Percentiles rank a stretch among this genome's conserved stretches.
phyloP scores from a whole-genome alignment of 2,888 invertebrate species.

The Alloplasta piceator region DNA sequence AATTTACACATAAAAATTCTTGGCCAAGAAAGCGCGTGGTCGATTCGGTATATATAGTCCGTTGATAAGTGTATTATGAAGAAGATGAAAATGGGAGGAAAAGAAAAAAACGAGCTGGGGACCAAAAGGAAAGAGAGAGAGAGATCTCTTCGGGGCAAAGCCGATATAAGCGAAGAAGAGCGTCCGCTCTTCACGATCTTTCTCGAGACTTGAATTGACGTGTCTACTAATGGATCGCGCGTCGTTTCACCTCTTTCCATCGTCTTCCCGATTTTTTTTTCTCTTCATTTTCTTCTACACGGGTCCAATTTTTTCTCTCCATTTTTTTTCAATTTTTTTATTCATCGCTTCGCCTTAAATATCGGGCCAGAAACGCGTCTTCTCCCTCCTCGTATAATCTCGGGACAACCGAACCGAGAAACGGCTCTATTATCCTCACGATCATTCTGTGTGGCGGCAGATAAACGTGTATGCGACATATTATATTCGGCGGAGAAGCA shows the following conservation, averaged over 20 bases:
- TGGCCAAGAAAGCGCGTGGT: slow-evolving; percentile 13
- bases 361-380: slow-evolving; percentile 11
- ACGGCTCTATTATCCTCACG: slow-evolving; percentile 71
- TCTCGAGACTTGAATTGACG: slow-evolving; percentile 82
- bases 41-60: slow-evolving; percentile 5
- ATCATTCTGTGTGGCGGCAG: slow-evolving; percentile 16
- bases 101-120: slow-evolving; percentile 51
- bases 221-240: slow-evolving; percentile 83
- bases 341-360: slow-evolving; percentile 51
- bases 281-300: slow-evolving; percentile 42
- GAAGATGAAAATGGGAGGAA: slow-evolving; percentile 21
- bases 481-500: slow-evolving; percentile 20
- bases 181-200: slow-evolving; percentile 51
- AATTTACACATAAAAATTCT: slow-evolving; percentile 10
- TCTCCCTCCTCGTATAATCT: slow-evolving; percentile 67
- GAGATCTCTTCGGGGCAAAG: slow-evolving; percentile 52
- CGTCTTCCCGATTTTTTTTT: slow-evolving; percentile 36
- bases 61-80: slow-evolving; percentile 33
- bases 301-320: slow-evolving; percentile 44
- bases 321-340: slow-evolving; percentile 43
- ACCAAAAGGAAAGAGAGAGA: slow-evolving; percentile 51
- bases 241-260: slow-evolving; percentile 67
- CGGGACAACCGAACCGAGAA: slow-evolving; percentile 71
- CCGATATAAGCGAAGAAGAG: slow-evolving; percentile 57
- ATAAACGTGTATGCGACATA: slow-evolving; percentile 1